Evolutionary conservation across 2,888 invertebrate genomes (phyloP).

Genomic region (Neuroscelio doddi): DNA sequence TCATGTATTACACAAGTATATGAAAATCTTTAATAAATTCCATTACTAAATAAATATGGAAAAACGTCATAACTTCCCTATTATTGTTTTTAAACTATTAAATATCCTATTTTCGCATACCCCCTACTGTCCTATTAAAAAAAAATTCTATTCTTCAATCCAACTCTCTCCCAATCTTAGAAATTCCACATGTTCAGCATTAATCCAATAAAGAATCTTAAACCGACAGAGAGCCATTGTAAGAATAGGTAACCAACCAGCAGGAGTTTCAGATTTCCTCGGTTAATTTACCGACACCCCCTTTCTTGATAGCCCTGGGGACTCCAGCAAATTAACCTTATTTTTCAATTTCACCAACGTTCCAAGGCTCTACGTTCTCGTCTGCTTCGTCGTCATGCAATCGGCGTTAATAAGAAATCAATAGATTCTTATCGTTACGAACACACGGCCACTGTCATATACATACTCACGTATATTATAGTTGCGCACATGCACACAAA

Average conservation of each 20-base stretch:
- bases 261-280: constrained; percentile 40
- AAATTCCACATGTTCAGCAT: constrained; percentile 4
- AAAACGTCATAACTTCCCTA: too few relatives aligned
- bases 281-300: constrained; percentile 46
- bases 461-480: constrained; percentile 25
- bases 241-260: constrained; percentile 29
- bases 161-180: neutral
- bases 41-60: too few relatives aligned
- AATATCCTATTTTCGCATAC: too few relatives aligned
- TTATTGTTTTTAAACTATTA: too few relatives aligned
- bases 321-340: constrained; percentile 53
- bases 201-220: constrained; percentile 9
- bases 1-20: too few relatives aligned
- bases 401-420: constrained; percentile 58
- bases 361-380: constrained; percentile 19
- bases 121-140: too few relatives aligned
- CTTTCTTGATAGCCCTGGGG: constrained; percentile 31
- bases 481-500: too few relatives aligned
- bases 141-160: neutral
- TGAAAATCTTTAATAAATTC: too few relatives aligned
- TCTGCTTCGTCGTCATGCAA: constrained; percentile 31
- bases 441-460: constrained; percentile 14
- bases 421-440: constrained; percentile 48
- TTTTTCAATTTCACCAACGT: constrained; percentile 52
- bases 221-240: neutral